These are phyloP conservation scores for Chorisops tibialis DNA, from an alignment of 2,888 invertebrate genomes.

Conservation along the genomic window DNA sequence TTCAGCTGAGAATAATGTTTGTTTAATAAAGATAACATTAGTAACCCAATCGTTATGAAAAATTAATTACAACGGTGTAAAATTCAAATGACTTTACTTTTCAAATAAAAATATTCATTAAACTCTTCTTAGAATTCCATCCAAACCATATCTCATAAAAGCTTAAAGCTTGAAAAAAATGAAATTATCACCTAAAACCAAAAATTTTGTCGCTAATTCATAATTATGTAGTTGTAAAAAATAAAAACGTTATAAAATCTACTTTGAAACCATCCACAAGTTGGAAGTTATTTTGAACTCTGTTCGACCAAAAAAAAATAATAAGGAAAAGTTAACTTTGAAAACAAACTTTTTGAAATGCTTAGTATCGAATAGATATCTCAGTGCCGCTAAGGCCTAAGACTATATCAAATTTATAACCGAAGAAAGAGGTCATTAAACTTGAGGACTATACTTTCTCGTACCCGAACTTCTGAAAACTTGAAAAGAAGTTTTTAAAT, in stretches of 20 bases:
- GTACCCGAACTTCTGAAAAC: constrained; percentile 5
- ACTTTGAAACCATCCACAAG: constrained; percentile 5
- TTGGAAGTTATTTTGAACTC: constrained; percentile 17
- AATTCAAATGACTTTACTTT: no score
- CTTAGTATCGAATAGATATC: not conserved
- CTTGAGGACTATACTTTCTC: constrained; percentile 1
- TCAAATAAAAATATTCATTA: no score
- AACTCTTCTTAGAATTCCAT: no score
- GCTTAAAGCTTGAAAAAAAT: no score
- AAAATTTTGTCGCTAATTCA: not conserved
- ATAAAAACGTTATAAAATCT: constrained; percentile 3
- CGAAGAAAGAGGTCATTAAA: constrained; percentile 11
- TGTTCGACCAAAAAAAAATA: not conserved
- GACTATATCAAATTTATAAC: constrained; percentile 1
- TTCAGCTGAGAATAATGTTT: no score
- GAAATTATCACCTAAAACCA: not conserved
- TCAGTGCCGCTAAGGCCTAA: constrained; percentile 2
- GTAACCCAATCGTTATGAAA: no score
- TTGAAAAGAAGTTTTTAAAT: constrained; percentile 28
- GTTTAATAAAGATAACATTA: no score
- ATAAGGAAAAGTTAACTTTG: constrained; percentile 8
- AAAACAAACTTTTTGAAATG: constrained; percentile 18
- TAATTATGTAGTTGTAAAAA: constrained; percentile 2
- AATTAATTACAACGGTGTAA: no score
- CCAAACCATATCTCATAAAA: no score